These are phyloP conservation scores for Macaria liturata DNA, from an alignment of 2,888 invertebrate genomes.

Conservation along the genomic window DNA sequence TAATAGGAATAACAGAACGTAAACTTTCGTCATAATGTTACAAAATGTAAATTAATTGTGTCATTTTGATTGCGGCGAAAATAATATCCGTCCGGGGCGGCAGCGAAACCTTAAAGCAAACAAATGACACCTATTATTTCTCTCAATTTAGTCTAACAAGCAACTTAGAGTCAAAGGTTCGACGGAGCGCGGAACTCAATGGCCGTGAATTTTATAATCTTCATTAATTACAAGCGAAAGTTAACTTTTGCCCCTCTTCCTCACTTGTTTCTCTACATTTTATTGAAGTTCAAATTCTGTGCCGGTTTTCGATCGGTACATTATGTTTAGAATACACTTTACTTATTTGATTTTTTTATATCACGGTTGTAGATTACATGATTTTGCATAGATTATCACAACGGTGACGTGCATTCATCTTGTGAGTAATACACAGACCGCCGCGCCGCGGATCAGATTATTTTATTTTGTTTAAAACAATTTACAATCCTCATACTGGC, in stretches of 20 bases:
- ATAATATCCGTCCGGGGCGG: conserved; percentile 57
- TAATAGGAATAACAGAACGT: no score
- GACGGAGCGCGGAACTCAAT: conserved; percentile 77
- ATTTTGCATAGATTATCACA: no score
- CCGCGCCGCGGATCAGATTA: no score
- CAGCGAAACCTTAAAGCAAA: conserved; percentile 73
- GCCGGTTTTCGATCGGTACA: conserved; percentile 12
- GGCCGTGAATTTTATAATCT: conserved; percentile 82
- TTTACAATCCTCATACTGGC: no score
- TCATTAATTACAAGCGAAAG: conserved; percentile 78
- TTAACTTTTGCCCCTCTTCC: conserved; percentile 64
- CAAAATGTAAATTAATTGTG: conserved; percentile 26
- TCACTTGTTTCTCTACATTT: conserved; percentile 59
- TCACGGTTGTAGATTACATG: no score
- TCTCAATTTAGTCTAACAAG: conserved; percentile 82
- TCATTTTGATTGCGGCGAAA: conserved; percentile 56
- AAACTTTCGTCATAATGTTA: neutral
- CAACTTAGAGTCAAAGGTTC: conserved; percentile 79
- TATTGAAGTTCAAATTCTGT: conserved; percentile 37
- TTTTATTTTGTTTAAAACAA: no score
- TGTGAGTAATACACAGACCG: no score
- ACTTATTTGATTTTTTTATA: no score
- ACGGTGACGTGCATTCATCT: no score
- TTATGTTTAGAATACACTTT: no score
- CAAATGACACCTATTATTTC: conserved; percentile 81